Conservation (phyloP, 1,140 invertebrate species). For the Sesamia nonagrioides region DNA sequence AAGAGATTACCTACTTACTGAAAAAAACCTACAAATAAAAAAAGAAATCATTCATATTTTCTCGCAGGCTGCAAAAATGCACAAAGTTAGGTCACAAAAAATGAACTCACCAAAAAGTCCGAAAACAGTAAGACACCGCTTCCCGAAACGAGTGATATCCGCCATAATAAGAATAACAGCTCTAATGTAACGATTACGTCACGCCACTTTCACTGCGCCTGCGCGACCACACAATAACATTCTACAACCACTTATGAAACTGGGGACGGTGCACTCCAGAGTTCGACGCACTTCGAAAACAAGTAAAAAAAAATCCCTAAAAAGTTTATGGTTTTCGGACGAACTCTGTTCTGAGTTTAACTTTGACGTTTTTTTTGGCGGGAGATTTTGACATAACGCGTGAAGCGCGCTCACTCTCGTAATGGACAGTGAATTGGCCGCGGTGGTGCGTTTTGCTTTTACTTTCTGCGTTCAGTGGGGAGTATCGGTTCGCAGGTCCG, state of each 20-base stretch:
- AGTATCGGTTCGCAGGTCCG: conserved; percentile 61
- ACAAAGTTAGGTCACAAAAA: not conserved
- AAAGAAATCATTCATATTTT: not conserved
- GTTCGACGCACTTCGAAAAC: conserved; percentile 73
- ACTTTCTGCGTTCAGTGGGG: conserved; percentile 83
- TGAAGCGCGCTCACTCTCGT: conserved; percentile 76
- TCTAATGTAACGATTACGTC: conserved; percentile 82
- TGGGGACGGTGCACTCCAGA: conserved; percentile 72
- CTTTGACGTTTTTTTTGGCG: conserved; percentile 66
- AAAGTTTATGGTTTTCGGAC: conserved; percentile 59
- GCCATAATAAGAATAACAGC: conserved; percentile 69
- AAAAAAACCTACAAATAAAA: not conserved
- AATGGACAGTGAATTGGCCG: conserved; percentile 70
- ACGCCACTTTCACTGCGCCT: conserved; percentile 83
- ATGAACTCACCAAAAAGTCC: conserved; percentile 65
- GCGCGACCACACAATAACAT: conserved; percentile 69
- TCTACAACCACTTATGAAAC: conserved; percentile 81
- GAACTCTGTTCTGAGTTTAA: conserved; percentile 54
- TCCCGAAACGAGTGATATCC: conserved; percentile 75
- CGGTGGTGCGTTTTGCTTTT: conserved; percentile 74
- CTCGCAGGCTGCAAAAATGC: not conserved
- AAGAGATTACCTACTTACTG: too few relatives aligned
- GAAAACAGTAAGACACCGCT: conserved; percentile 71
- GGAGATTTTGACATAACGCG: conserved; percentile 74
- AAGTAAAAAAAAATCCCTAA: conserved; percentile 58